Percentiles rank a stretch among this genome's conserved stretches.
Evolutionary conservation across 2,113 vertebrate genomes (phyloP).

Genomic region (Alligator mississippiensis): DNA sequence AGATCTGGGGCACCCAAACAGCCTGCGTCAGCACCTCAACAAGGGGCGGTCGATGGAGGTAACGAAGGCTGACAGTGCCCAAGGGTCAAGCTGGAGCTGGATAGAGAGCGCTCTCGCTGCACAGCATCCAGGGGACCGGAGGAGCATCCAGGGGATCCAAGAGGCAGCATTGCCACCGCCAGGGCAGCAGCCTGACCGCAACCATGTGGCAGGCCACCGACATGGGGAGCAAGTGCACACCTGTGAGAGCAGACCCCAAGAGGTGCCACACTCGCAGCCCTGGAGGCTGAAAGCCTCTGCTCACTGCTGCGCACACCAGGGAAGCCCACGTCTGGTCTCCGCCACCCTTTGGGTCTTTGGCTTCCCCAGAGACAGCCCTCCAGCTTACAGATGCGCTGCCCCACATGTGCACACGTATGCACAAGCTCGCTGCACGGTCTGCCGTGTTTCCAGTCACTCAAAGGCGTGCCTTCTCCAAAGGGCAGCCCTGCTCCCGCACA

Average conservation of each 20-base stretch:
- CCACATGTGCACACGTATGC: too few relatives aligned
- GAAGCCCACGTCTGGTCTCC: not conserved
- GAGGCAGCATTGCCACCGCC: too few relatives aligned
- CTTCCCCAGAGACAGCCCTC: not conserved
- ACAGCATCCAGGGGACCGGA: not conserved
- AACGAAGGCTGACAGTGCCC: constrained; percentile 36
- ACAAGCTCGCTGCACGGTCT: not conserved
- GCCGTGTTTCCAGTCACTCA: not conserved
- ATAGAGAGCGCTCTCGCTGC: accelerated
- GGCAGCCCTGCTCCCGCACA: not conserved
- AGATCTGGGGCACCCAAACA: constrained; percentile 71
- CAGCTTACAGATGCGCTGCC: too few relatives aligned
- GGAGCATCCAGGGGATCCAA: not conserved
- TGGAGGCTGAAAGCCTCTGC: not conserved
- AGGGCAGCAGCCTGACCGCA: too few relatives aligned
- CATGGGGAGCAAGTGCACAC: not conserved
- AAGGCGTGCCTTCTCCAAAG: not conserved
- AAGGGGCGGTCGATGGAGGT: constrained; percentile 26
- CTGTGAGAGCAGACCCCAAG: not conserved
- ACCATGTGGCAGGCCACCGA: too few relatives aligned
- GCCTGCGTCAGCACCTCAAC: not conserved
- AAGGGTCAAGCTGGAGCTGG: accelerated
- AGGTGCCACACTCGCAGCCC: not conserved
- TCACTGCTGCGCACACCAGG: not conserved
- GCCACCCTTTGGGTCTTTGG: not conserved